These are phyloP conservation scores for Epinephelus fuscoguttatus DNA, from an alignment of 2,113 vertebrate genomes.

Conservation along the genomic window DNA sequence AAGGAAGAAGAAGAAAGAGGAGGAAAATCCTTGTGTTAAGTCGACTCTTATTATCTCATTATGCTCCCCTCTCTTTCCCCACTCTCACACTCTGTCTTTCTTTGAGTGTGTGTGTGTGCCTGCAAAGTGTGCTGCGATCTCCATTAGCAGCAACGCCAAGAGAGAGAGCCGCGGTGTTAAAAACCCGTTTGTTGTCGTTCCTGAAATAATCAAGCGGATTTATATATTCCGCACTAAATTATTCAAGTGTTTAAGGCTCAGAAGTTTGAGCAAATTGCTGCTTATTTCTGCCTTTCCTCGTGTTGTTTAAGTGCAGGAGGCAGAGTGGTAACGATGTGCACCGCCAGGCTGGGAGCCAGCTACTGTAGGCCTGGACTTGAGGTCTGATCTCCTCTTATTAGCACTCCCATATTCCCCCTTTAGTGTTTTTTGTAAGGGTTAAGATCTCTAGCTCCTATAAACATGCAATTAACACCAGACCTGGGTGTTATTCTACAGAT, in stretches of 20 bases:
- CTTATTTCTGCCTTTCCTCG: conserved; percentile 40
- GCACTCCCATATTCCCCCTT: neutral
- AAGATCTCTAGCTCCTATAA: conserved; percentile 11
- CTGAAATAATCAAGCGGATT: conserved; percentile 72
- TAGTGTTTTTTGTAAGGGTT: conserved; percentile 13
- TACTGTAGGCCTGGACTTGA: conserved; percentile 51
- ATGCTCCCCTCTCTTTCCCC: conserved; percentile 24
- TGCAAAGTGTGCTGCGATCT: conserved; percentile 56
- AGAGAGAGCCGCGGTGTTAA: conserved; percentile 41
- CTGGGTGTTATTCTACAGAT: conserved; percentile 24
- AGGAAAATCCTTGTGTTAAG: conserved; percentile 65
- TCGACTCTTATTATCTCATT: conserved; percentile 68
- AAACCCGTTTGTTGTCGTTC: conserved; percentile 67
- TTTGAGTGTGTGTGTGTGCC: conserved; percentile 25
- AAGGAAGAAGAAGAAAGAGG: conserved; percentile 64
- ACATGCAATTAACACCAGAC: conserved; percentile 45
- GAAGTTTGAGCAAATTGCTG: conserved; percentile 78
- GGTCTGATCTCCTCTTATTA: conserved; percentile 62
- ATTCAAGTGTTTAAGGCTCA: conserved; percentile 78
- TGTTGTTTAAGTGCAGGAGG: conserved; percentile 47
- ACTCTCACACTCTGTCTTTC: conserved; percentile 6
- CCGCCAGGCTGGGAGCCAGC: conserved; percentile 44
- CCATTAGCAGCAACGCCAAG: conserved; percentile 53
- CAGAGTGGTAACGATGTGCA: conserved; percentile 67
- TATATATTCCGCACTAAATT: conserved; percentile 75